phyloP scores from a whole-genome alignment of 2,797 vertebrate genomes.

The Synaphobranchus kaupii region DNA sequence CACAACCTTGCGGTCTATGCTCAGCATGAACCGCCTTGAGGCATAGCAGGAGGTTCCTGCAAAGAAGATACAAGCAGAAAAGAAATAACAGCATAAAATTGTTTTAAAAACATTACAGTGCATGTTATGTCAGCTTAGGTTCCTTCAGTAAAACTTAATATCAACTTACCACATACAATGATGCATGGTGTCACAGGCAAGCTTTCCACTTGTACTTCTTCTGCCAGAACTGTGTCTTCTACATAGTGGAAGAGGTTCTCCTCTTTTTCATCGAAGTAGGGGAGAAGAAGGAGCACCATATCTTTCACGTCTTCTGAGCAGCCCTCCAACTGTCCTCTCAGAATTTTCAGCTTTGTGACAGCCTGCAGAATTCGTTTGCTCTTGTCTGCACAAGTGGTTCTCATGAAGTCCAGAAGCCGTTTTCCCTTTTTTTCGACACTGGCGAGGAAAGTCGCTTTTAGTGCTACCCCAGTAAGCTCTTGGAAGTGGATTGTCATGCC shows the following conservation, averaged over 20 bases:
- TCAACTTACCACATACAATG: constrained; percentile 48
- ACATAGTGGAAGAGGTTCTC: no score
- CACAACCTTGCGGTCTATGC: constrained; percentile 37
- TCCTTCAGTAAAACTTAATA: no score
- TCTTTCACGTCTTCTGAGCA: constrained; percentile 43
- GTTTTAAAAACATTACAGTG: no score
- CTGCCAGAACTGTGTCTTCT: constrained; percentile 40
- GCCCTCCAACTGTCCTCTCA: constrained; percentile 40
- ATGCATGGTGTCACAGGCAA: constrained; percentile 46
- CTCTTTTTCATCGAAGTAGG: constrained; percentile 44
- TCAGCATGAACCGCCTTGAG: constrained; percentile 41
- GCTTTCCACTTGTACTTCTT: constrained; percentile 42
- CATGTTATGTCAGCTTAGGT: no score
- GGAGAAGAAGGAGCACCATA: constrained; percentile 41
- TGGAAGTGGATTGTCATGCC: constrained; percentile 43
- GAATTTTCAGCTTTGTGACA: constrained; percentile 39
- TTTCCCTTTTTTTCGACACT: constrained; percentile 46
- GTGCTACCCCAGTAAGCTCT: constrained; percentile 39
- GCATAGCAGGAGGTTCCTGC: constrained; percentile 45
- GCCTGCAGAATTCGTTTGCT: constrained; percentile 37
- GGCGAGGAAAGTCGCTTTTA: constrained; percentile 40
- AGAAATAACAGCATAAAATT: no score
- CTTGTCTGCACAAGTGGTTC: no score
- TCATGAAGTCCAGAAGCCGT: no score
- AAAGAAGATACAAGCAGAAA: constrained; percentile 13